A percentile compares a stretch with the other conserved stretches of the same genome.
Evolutionary conservation across 2,797 vertebrate genomes (phyloP).

Genomic region (Falco berigora): DNA sequence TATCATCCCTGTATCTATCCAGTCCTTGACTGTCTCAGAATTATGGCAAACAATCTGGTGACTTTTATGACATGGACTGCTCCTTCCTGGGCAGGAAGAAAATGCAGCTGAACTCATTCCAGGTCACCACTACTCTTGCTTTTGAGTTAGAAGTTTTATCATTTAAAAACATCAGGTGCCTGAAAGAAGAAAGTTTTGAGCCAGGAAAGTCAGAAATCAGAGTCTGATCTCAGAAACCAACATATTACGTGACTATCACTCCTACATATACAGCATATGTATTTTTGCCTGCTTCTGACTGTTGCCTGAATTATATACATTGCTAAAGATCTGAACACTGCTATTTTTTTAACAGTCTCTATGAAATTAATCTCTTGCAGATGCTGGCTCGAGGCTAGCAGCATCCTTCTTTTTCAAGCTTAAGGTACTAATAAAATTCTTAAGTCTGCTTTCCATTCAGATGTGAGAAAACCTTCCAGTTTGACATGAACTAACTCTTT

Average conservation of each 20-base stretch:
- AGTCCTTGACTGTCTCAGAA: neutral
- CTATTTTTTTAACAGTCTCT: neutral
- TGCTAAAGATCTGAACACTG: slow-evolving; percentile 4
- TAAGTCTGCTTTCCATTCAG: slow-evolving; percentile 9
- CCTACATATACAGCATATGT: neutral
- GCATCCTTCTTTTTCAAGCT: slow-evolving; percentile 22
- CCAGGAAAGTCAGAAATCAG: neutral
- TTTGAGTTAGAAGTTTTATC: neutral
- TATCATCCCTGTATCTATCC: neutral
- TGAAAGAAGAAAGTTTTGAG: neutral
- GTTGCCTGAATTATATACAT: slow-evolving; percentile 6
- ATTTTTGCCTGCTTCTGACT: neutral
- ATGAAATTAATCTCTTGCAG: slow-evolving; percentile 40
- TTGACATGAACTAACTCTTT: neutral
- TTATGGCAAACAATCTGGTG: neutral
- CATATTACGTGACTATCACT: neutral
- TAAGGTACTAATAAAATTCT: slow-evolving; percentile 42
- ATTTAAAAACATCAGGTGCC: neutral
- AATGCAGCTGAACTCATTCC: neutral
- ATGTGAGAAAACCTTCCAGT: neutral
- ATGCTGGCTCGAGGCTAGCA: slow-evolving; percentile 36
- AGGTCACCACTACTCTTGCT: neutral
- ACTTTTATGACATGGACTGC: neutral
- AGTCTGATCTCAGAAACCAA: neutral
- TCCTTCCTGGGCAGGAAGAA: neutral